Evolutionary conservation across 1,140 invertebrate species (phyloP).

Genomic region (Kradibia gibbosae): DNA sequence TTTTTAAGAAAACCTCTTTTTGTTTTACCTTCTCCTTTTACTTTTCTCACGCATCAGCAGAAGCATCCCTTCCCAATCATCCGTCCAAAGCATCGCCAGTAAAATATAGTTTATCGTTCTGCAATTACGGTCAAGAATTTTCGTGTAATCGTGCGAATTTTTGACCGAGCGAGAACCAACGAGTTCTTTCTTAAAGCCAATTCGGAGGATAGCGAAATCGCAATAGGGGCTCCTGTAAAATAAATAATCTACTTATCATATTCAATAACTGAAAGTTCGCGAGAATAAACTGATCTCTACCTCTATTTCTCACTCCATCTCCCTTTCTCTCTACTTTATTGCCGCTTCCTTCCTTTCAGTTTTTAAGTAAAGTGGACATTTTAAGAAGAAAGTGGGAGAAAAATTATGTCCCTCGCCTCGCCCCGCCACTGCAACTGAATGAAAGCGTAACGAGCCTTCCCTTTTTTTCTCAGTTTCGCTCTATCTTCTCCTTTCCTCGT

Average conservation of each 20-base stretch:
- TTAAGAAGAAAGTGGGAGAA: too few species aligned
- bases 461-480: conserved; percentile 2
- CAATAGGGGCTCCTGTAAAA: neutral
- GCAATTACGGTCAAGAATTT: neutral
- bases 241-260: neutral
- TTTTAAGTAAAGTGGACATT: too few species aligned
- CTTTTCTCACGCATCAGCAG: too few species aligned
- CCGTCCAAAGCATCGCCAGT: too few species aligned
- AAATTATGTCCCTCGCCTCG: too few species aligned
- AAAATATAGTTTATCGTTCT: neutral
- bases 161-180: neutral
- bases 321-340: too few species aligned
- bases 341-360: too few species aligned
- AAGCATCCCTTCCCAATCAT: neutral
- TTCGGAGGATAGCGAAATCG: neutral
- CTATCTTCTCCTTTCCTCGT: neutral
- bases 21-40: neutral
- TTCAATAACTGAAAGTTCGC: too few species aligned
- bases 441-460: conserved; percentile 33
- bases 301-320: too few species aligned
- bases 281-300: too few species aligned
- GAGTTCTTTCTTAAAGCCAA: neutral
- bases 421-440: conserved; percentile 39
- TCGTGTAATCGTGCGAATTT: neutral
- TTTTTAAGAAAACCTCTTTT: conserved; percentile 18